phyloP scores from a whole-genome alignment of 2,888 invertebrate species.

The Volucella zonaria region DNA sequence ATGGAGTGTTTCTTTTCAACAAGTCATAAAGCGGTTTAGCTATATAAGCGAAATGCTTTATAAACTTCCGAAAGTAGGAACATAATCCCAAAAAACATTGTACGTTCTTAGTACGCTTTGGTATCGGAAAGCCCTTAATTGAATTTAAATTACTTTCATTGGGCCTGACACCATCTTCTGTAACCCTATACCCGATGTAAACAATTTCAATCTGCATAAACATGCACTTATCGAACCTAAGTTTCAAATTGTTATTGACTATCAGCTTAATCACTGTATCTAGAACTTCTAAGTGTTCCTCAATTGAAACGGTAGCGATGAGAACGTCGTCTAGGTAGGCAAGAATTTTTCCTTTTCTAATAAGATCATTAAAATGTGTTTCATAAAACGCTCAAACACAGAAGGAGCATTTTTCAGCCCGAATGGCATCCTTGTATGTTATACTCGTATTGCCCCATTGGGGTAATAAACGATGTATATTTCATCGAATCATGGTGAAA shows the following conservation, averaged over 20 bases:
- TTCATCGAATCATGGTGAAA: not conserved
- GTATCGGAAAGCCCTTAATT: no score
- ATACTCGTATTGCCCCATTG: not conserved
- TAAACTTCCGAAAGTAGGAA: slow-evolving; percentile 20
- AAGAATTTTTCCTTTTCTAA: not conserved
- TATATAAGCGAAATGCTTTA: slow-evolving; percentile 17
- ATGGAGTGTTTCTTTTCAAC: slow-evolving; percentile 2
- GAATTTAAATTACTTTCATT: slow-evolving; percentile 6
- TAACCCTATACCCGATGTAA: slow-evolving; percentile 6
- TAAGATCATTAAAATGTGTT: not conserved
- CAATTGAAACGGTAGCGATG: no score
- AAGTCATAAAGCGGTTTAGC: slow-evolving; percentile 10
- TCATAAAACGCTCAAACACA: not conserved
- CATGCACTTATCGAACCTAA: slow-evolving; percentile 16
- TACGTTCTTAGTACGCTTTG: not conserved
- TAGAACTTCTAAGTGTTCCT: no score
- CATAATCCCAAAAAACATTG: slow-evolving; percentile 5
- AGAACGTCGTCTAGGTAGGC: no score
- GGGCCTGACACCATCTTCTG: slow-evolving; percentile 2
- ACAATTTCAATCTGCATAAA: not conserved
- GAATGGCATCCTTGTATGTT: not conserved
- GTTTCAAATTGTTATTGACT: not conserved
- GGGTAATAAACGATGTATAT: not conserved
- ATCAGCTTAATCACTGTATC: no score
- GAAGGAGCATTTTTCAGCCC: not conserved